Percentiles rank a stretch among this genome's conserved stretches.
Evolutionary conservation across 2,888 invertebrate species (phyloP).

Genomic region (Hirtodrosophila confusa): DNA sequence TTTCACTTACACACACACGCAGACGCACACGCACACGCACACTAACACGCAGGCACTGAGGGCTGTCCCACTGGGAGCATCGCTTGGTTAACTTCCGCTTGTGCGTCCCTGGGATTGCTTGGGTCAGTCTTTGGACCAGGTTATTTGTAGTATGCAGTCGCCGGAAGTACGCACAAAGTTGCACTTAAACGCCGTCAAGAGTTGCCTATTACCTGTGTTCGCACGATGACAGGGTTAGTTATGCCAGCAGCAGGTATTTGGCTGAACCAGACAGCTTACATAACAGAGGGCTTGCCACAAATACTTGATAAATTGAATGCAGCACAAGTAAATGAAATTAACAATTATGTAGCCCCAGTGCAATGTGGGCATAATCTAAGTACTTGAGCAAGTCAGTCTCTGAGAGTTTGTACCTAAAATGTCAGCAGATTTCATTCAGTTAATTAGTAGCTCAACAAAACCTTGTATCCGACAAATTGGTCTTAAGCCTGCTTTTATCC

Average conservation of each 20-base stretch:
- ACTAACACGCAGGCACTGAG: conserved; percentile 9
- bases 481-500: conserved; percentile 30
- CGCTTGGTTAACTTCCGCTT: conserved; percentile 67
- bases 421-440: conserved; percentile 19
- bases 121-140: conserved; percentile 10
- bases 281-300: conserved; percentile 4
- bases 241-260: conserved; percentile 3
- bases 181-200: conserved; percentile 49
- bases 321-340: background rate
- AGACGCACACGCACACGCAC: conserved; percentile 13
- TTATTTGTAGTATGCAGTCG: conserved; percentile 31
- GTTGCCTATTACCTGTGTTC: conserved; percentile 10
- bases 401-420: background rate
- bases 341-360: background rate
- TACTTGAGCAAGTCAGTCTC: too few relatives aligned
- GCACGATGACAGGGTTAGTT: conserved; percentile 16
- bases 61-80: conserved; percentile 29
- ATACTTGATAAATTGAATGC: background rate
- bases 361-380: too few relatives aligned
- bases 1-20: conserved; percentile 39
- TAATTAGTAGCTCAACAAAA: conserved; percentile 48
- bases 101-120: background rate
- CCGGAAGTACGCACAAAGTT: conserved; percentile 65
- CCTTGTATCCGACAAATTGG: conserved; percentile 30
- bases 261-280: background rate